Conservation (phyloP, 2,113 vertebrate species). For the Cervus canadensis region DNA sequence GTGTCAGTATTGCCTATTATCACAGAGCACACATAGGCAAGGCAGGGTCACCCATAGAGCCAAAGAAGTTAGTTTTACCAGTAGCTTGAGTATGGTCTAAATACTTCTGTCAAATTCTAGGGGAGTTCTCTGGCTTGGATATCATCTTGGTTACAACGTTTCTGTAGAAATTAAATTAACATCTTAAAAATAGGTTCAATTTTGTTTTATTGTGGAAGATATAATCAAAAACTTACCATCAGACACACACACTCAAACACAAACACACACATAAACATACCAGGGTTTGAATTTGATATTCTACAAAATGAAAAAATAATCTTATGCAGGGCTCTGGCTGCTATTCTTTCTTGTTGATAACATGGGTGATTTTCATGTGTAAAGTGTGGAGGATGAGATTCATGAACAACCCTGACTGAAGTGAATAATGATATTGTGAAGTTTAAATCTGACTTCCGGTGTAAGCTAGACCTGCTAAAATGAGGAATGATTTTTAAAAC, state of each 20-base stretch:
- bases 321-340: neutral
- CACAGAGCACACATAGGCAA: neutral
- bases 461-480: neutral
- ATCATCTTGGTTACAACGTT: neutral
- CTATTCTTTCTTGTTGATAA: slow-evolving; percentile 11
- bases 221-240: neutral
- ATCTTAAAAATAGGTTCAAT: neutral
- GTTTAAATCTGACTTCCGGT: neutral
- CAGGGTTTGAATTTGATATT: neutral
- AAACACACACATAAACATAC: neutral
- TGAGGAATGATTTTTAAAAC: slow-evolving; percentile 27
- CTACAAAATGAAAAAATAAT: neutral
- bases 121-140: neutral
- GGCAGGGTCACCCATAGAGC: neutral
- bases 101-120: neutral
- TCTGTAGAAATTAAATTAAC: neutral
- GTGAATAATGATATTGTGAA: slow-evolving; percentile 5
- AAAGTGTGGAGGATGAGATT: slow-evolving; percentile 15
- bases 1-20: neutral
- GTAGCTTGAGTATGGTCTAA: neutral
- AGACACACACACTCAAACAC: neutral
- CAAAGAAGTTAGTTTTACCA: neutral
- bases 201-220: neutral
- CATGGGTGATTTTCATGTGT: neutral
- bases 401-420: neutral